Evolutionary conservation across 1,140 invertebrate genomes (phyloP), one percentile per base, ranked within the genome.

Genomic region (Drosophila orena): DNA sequence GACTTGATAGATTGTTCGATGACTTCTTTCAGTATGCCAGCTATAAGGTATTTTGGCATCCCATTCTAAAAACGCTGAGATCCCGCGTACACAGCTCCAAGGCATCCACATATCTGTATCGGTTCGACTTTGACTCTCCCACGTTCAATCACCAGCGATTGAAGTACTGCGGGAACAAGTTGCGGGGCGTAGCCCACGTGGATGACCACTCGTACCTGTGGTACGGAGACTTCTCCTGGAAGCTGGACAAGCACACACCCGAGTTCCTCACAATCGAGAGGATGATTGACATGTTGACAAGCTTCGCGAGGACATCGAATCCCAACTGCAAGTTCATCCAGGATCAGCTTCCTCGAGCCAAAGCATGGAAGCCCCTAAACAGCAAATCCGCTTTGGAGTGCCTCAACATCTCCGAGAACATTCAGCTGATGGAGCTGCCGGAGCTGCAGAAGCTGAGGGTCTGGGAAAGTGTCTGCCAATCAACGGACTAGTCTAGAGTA

Each of bases 181-280:
- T 93, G 17, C 77, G 92, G 74, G 94, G 95, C 14, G 93, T 93
- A 2, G 93, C 92, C 64, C 95, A 96, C 79, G 93, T 93, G 0
- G 95, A 95, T 62, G 95, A 96, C 76, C 58, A 95, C 7, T 94
- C 94, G 35, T 95, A 95, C 81, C 62, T 95, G 14, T 96, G 95
- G 86, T 92, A 93, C 57, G 93, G 92, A 14, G 77, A 77, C 44
- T 83, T 93, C 24, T 93, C 92, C 37, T 80, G 83, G 42, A 93
- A 93, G 65, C 62, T 92, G 79, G 86, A 93, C 58, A 79, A 72
- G 6, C 80, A 86, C 37, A 79, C 91, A 0, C 70, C 65, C 3
- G 92, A 91, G 37, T 92, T 91, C 38, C 68, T 70, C 49, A 83
- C 92, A 24, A 93, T 93, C 38, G 81, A 93, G 52, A 81, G 92